Conservation (phyloP, 2,797 vertebrate genomes). For the Spinibarbus caldwelli region DNA sequence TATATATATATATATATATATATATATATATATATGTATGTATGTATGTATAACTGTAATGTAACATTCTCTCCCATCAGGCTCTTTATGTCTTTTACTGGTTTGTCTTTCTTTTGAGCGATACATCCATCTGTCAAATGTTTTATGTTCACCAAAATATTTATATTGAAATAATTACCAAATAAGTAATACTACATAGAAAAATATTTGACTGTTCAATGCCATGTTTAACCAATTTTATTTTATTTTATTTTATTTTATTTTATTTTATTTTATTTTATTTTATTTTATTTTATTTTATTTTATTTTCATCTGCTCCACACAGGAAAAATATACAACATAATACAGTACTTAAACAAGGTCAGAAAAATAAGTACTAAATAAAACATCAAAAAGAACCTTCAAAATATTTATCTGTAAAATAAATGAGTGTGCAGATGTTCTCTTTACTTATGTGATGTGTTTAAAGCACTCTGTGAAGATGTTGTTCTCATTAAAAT, state of each 20-base stretch:
- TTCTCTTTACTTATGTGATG: constrained; percentile 2
- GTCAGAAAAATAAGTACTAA: background rate
- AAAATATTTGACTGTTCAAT: too few relatives aligned
- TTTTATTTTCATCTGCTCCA: background rate
- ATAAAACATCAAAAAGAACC: background rate
- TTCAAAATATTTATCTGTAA: background rate
- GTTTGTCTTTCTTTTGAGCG: background rate
- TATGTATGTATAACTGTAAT: background rate
- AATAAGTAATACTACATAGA: too few relatives aligned
- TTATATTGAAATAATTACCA: background rate
- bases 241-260: background rate
- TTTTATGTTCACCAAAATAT: background rate
- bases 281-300: too few relatives aligned
- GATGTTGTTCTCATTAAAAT: constrained; percentile 29
- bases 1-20: too few relatives aligned
- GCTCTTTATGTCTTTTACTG: background rate
- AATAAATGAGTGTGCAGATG: background rate
- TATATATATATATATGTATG: background rate
- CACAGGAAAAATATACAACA: background rate
- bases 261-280: background rate
- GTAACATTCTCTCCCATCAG: background rate
- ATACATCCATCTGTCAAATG: background rate
- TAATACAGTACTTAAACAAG: background rate
- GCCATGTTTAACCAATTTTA: too few relatives aligned
- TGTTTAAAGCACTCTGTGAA: constrained; percentile 8